Conservation (phyloP, 1,140 invertebrate genomes). For the Aphelinus certus region DNA sequence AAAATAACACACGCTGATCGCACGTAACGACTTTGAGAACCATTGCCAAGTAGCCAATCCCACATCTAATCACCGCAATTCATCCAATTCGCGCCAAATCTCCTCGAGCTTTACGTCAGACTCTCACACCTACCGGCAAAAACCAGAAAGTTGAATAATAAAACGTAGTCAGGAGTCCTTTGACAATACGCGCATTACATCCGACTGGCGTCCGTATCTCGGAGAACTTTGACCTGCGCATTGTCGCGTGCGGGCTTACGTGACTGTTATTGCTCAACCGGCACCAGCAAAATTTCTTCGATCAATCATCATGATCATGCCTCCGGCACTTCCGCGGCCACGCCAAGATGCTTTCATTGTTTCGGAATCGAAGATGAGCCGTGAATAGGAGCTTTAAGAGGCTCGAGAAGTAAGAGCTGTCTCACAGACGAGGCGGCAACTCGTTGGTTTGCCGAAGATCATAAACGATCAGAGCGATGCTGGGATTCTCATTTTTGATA, state of each 20-base stretch:
- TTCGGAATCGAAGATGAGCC: not conserved
- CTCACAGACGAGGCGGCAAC: too few species aligned
- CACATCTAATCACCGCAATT: not conserved
- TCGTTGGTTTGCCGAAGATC: too few species aligned
- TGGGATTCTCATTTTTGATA: too few species aligned
- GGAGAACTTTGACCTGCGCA: conserved; percentile 5
- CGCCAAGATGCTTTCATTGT: not conserved
- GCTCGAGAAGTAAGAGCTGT: too few species aligned
- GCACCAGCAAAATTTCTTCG: conserved; percentile 8
- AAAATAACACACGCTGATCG: too few species aligned
- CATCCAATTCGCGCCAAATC: not conserved
- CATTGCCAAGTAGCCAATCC: too few species aligned
- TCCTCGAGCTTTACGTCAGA: conserved; percentile 5
- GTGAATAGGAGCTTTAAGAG: too few species aligned
- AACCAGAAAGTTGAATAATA: not conserved
- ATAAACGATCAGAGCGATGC: too few species aligned
- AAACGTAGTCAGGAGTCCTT: too few species aligned
- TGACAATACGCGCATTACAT: not conserved
- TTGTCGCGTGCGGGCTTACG: not conserved
- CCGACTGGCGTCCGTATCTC: conserved; percentile 8
- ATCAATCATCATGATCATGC: conserved; percentile 17
- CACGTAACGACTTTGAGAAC: too few species aligned
- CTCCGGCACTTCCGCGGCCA: conserved; percentile 10
- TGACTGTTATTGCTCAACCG: conserved; percentile 4
- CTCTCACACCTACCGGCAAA: not conserved